Evolutionary conservation across 2,888 invertebrate genomes (phyloP).

Genomic region (Ptychoptera albimana): DNA sequence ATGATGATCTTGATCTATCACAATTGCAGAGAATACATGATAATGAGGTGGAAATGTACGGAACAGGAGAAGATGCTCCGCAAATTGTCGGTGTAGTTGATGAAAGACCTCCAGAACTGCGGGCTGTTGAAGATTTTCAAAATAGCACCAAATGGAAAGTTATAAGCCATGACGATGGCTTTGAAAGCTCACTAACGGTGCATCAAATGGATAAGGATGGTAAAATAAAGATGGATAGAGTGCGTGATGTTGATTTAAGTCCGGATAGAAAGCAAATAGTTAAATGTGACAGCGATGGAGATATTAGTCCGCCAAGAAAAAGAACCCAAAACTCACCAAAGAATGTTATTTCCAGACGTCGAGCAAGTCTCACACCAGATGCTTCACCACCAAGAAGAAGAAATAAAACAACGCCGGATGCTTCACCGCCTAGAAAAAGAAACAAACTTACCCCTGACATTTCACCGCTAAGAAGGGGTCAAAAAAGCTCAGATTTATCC

Average conservation of each 20-base stretch:
- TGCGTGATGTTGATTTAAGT: neutral
- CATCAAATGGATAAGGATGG: neutral
- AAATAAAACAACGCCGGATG: slow-evolving; percentile 9
- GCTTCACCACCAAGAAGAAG: slow-evolving; percentile 2
- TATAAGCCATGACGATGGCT: slow-evolving; percentile 8
- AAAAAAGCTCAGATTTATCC: slow-evolving; percentile 21
- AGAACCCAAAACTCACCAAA: slow-evolving; percentile 1
- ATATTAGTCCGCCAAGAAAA: slow-evolving; percentile 7
- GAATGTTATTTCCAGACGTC: neutral
- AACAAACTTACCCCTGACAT: slow-evolving; percentile 9
- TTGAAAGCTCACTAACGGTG: slow-evolving; percentile 1
- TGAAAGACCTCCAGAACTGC: slow-evolving; percentile 54
- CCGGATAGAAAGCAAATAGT: slow-evolving; percentile 1
- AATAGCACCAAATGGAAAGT: slow-evolving; percentile 21
- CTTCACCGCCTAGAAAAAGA: slow-evolving; percentile 11
- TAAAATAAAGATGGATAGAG: too few species aligned
- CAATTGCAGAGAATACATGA: slow-evolving; percentile 29
- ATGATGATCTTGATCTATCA: slow-evolving; percentile 60
- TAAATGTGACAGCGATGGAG: neutral
- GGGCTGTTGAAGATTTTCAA: slow-evolving; percentile 11
- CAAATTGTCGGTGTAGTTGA: slow-evolving; percentile 78
- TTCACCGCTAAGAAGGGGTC: slow-evolving; percentile 13
- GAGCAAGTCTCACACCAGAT: slow-evolving; percentile 1
- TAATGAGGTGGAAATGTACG: slow-evolving; percentile 44
- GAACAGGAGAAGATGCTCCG: slow-evolving; percentile 75